phyloP scores from a whole-genome alignment of 2,113 vertebrate species.

The Aphelocoma coerulescens region DNA sequence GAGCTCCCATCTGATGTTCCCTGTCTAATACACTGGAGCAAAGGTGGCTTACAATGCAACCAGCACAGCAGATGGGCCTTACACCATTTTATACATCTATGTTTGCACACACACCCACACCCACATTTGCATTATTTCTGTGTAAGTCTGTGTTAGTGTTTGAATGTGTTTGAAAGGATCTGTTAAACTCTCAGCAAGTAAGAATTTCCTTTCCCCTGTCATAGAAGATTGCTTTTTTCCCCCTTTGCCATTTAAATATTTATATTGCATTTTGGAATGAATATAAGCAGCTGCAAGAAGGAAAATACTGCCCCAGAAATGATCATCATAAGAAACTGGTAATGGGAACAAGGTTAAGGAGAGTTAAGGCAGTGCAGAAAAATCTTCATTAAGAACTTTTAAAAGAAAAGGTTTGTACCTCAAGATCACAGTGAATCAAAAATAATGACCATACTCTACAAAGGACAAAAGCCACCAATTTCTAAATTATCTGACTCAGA shows the following conservation, averaged over 20 bases:
- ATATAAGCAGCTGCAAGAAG: background rate
- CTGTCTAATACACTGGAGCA: background rate
- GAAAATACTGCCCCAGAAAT: background rate
- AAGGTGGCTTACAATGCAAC: background rate
- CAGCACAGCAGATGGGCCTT: background rate
- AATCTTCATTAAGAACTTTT: background rate
- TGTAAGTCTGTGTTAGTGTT: background rate
- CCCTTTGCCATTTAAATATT: background rate
- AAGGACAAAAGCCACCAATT: background rate
- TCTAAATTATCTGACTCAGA: background rate
- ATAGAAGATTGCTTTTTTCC: background rate
- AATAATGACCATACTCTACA: background rate
- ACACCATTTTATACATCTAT: background rate
- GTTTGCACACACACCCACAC: background rate
- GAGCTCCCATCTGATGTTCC: background rate
- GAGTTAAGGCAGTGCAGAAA: background rate
- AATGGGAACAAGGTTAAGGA: background rate
- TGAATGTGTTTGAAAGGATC: background rate
- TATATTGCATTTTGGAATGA: background rate
- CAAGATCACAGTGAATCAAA: background rate
- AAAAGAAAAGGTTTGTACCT: background rate
- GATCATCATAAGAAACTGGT: background rate
- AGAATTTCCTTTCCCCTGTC: background rate
- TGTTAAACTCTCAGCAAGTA: background rate
- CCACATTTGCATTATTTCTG: background rate